Base-by-base conservation (phyloP, 2,797 vertebrate species). In the Gallinago stenura region DNA sequence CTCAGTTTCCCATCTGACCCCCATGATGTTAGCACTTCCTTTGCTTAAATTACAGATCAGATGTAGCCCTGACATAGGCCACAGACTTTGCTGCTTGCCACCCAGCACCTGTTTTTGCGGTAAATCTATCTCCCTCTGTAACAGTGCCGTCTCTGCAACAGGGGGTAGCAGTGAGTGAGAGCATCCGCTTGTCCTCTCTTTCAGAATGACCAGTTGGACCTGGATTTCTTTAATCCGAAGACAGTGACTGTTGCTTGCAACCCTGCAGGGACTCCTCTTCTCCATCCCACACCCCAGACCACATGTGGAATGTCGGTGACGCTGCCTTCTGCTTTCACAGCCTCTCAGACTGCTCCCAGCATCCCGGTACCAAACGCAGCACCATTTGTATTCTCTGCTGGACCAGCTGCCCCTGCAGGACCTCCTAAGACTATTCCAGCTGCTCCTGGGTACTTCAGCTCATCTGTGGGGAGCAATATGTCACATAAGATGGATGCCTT, bases 401-500 rank as follows among this genome's bases (percentile, higher is more conserved):
- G 94, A 53, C 87, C 89, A 2, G 72, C 90, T 84, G 86, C 88
- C 48, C 92, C 95, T 50, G 80, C 24, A 2, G 95, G 50, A 68
- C 92, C 92, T 65, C 89, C 97, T 39, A 96, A 95, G 83, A 61
- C 95, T 61, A 61, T 96, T 82, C 69, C 98, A 35, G 43, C 96
- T n/a, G 92, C 93, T 61, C 90, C 98, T 4, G 97, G 93, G 26
- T 96, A 95, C 92, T 96, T 97, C 57, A 93, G 94, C 48, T 93
- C 97, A 0, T 57, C 98, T 66, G 24, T 91, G 86, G 96, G 97
- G 13, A 96, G 79, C 87, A 97, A 92, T 83, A 89, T 94, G 61
- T 85, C 98, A 19, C 97, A 98, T 84, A 98, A 98, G 86, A 97
- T 99, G 33, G 98, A 98, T 78, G 91, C 98, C 77, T 75, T 99